A percentile compares a stretch with the other conserved stretches of the same genome.
These are phyloP conservation scores for Kryptolebias ocellatus DNA, from an alignment of 2,797 vertebrate genomes.

Conservation along the genomic window DNA sequence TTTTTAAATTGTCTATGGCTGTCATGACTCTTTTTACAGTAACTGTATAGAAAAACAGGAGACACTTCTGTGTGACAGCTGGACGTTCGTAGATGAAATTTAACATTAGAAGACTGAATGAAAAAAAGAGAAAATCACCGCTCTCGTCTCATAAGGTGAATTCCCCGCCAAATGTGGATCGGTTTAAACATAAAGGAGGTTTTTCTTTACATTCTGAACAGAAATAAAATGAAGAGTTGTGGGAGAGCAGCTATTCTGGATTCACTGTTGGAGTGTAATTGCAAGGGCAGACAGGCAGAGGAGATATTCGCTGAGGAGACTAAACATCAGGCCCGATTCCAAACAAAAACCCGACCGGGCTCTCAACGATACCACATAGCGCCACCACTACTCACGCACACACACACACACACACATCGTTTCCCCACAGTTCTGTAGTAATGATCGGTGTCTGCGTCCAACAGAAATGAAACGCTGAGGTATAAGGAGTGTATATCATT, in stretches of 20 bases:
- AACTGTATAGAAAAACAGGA: slow-evolving; percentile 7
- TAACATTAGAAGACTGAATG: background rate
- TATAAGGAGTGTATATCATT: slow-evolving; percentile 68
- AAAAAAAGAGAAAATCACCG: background rate
- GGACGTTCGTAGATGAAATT: slow-evolving; percentile 2
- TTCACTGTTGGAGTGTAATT: slow-evolving; percentile 65
- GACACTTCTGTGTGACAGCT: too few species aligned
- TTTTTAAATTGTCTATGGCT: slow-evolving; percentile 6
- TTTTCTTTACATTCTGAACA: slow-evolving; percentile 40
- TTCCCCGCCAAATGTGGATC: background rate
- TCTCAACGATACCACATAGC: slow-evolving; percentile 79
- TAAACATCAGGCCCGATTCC: slow-evolving; percentile 79
- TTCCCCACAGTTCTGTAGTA: slow-evolving; percentile 79
- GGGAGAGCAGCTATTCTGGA: slow-evolving; percentile 50
- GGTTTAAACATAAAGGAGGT: slow-evolving; percentile 12
- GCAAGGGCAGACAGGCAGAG: slow-evolving; percentile 66
- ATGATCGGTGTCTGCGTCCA: slow-evolving; percentile 82
- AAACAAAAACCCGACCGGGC: slow-evolving; percentile 78
- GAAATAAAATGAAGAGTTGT: slow-evolving; percentile 43
- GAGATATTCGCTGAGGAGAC: slow-evolving; percentile 81
- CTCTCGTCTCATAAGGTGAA: slow-evolving; percentile 1
- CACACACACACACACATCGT: slow-evolving; percentile 46
- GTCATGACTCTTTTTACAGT: slow-evolving; percentile 22
- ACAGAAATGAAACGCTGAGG: slow-evolving; percentile 80
- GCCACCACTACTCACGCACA: slow-evolving; percentile 73